Percentiles rank a stretch among this genome's conserved stretches.
Evolutionary conservation across 2,888 invertebrate genomes (phyloP).

Genomic region (Tetragonisca angustula): DNA sequence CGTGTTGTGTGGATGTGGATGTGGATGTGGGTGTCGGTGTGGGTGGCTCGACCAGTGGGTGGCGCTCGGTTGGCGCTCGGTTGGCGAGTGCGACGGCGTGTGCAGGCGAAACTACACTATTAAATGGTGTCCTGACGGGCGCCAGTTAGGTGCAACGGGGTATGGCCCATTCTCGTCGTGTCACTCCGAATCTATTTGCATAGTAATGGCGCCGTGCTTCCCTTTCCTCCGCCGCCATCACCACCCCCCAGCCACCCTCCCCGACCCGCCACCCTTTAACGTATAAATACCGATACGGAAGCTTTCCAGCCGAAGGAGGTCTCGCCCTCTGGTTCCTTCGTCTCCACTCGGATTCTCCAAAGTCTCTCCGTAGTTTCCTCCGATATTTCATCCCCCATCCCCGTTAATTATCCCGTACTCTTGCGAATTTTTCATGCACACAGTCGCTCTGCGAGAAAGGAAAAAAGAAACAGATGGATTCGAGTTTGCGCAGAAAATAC

Average conservation of each 20-base stretch:
- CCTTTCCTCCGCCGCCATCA: conserved; percentile 11
- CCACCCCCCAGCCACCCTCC: not conserved
- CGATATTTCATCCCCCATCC: not conserved
- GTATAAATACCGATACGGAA: conserved; percentile 62
- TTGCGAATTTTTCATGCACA: not conserved
- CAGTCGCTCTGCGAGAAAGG: too few species aligned
- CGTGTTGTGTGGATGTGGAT: not conserved
- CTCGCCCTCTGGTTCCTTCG: conserved; percentile 5
- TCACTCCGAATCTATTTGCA: conserved; percentile 83
- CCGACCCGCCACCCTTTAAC: conserved; percentile 45
- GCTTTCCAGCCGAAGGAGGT: conserved; percentile 17
- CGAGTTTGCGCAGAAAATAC: too few species aligned
- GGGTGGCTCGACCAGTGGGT: conserved; percentile 49
- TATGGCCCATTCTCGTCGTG: conserved; percentile 78
- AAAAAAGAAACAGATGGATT: too few species aligned
- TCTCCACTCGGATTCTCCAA: not conserved
- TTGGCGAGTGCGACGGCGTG: conserved; percentile 57
- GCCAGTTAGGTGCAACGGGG: conserved; percentile 77
- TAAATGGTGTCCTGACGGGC: conserved; percentile 79
- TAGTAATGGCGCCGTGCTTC: conserved; percentile 78
- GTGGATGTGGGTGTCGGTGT: too few species aligned
- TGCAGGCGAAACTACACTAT: conserved; percentile 74
- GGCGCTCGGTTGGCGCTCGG: conserved; percentile 29
- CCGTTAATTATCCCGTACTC: not conserved
- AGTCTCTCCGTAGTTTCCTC: not conserved